Conservation (phyloP, 2,113 vertebrate genomes). For the Camelus dromedarius region DNA sequence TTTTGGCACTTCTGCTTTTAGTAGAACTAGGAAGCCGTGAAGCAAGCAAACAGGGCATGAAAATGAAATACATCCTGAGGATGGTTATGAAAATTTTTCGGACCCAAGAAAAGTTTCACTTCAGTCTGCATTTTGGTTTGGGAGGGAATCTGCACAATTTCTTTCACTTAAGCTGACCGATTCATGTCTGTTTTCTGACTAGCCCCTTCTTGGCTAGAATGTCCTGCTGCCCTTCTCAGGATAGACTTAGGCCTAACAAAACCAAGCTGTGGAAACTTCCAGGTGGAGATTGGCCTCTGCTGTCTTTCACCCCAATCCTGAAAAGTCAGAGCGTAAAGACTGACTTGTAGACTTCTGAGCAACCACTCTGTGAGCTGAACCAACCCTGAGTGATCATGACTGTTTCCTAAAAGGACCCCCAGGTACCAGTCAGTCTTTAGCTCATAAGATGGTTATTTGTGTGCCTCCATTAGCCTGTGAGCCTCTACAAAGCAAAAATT, state of each 20-base stretch:
- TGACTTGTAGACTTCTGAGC: not conserved
- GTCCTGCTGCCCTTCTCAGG: not conserved
- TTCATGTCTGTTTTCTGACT: not conserved
- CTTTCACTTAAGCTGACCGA: not conserved
- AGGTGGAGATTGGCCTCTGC: not conserved
- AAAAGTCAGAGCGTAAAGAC: not conserved
- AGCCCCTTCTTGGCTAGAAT: not conserved
- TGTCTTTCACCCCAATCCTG: not conserved
- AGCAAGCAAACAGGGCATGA: constrained; percentile 55
- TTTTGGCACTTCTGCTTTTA: constrained; percentile 72
- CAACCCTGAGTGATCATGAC: not conserved
- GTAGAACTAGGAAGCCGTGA: constrained; percentile 56
- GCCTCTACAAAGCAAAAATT: not conserved
- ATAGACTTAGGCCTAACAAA: not conserved
- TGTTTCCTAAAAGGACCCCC: not conserved
- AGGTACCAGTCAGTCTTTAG: not conserved
- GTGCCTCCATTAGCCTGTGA: not conserved
- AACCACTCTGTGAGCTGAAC: not conserved
- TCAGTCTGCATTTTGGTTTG: constrained; percentile 16
- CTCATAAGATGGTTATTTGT: not conserved
- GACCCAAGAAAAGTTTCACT: constrained; percentile 33
- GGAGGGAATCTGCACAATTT: not conserved
- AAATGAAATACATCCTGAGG: constrained; percentile 61
- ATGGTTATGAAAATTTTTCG: constrained; percentile 55
- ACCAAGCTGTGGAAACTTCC: not conserved